Evolutionary conservation across 2,797 vertebrate species (phyloP), one percentile per base, ranked within the genome.

Genomic region (Catharus ustulatus): DNA sequence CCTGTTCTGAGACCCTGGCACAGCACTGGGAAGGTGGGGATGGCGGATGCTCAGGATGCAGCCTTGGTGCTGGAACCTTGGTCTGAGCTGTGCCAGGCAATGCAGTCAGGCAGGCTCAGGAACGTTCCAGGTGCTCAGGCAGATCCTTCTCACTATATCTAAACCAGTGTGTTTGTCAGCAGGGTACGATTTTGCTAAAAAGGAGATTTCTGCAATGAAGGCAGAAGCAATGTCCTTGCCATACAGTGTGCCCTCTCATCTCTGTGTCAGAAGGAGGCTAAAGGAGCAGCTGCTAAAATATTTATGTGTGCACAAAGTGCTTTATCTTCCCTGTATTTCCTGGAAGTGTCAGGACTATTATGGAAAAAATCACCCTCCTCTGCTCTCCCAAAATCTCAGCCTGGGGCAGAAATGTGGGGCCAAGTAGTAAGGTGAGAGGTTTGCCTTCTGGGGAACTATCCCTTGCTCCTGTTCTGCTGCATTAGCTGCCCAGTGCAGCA

Each of bases 21-120:
- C 29, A 64, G 52, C 36, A 5, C 18, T 7, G 1, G 43, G 30
- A 43, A 27, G 8, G 18, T 5, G 20, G 30, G 23, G 18, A 27
- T 40, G 3, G 9, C 15, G 23, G 14, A 3, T 74, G 46, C 27
- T 74, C 0, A 0, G 69, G 43, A 19, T 51, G 32, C 40, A 51
- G 27, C 38, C n/a, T 23, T 5, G 0, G 67, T 52, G 55, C 62
- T 32, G 21, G 42, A 30, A 15, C 18, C 20, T 0, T 5, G 0
- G 30, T 34, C 64, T 73, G 66, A 61, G 64, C 51, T 52, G 46
- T 62, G 63, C 51, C 43, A 1, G 23, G 19, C 0, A 0, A 22
- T 42, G 36, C 58, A 17, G 1, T 48, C 1, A 0, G 46, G 55
- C 19, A 0, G 26, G 9, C 45, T n/a, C 1, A 0, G 75, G 45